Base-by-base conservation (phyloP, 2,888 invertebrate genomes). In the Cataglyphis cursor region DNA sequence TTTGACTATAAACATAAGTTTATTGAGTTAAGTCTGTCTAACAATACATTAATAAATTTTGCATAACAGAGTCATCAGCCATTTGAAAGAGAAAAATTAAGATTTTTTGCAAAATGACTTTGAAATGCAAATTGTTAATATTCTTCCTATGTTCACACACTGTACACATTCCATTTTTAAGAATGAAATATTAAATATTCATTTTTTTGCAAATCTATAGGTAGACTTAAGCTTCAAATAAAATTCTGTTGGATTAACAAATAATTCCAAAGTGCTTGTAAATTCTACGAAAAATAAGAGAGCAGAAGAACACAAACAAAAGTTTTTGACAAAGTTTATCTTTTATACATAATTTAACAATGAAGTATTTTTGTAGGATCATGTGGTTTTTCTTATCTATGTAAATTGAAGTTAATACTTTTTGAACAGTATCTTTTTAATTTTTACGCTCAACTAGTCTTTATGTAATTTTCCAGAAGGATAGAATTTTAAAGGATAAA, bases 1-100 rank as follows among this genome's bases (percentile, higher is more conserved):
- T 87, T 89, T 80, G 89, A 87, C 78, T 87, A 70, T 78, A 85
- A 87, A 70, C 51, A 66, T 78, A 84, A 64, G 62, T 88, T 72
- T 86, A 59, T 59, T 54, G 35, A 76, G n/a, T 61, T 72, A 51
- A 51, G n/a, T 51, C n/a, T 44, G 5, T 74, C n/a, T 35, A 64
- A 24, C 24, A 44, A 35, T 57, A 57, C 5, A 38, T 78, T 28
- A 54, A 35, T 44, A 51, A 6, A 70, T 44, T 8, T 44, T 59
- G 44, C 44, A 59, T 66, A 66, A 76, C 24, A 38, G 15, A 57
- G 21, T 68, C 41, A 12, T 59, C 18, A 21, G 41, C 66, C 35
- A 21, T 28, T 68, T n/a, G 41, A 41, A 41, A 65, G 6, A 51
- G 15, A 35, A 18, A 38, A 48, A 44, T 12, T 62, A 57, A 78